These are phyloP conservation scores for Pseudomyrmex sp. DNA, from an alignment of 1,140 invertebrate genomes.

Conservation along the genomic window DNA sequence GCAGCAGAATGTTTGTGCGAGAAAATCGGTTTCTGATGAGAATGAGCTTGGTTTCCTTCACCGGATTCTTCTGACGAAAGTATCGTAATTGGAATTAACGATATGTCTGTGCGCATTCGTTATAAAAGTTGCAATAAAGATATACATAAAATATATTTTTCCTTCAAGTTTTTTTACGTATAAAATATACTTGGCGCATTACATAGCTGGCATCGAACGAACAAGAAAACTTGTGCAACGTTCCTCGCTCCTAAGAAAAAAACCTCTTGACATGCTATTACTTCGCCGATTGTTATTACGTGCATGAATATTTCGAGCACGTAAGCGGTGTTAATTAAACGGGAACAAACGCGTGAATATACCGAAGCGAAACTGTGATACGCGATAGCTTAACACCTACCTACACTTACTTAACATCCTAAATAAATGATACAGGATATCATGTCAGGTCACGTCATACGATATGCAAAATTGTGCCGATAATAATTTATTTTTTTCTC, in stretches of 20 bases:
- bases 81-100: not conserved
- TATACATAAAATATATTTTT: not conserved
- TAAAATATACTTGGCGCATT: not conserved
- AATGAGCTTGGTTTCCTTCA: not conserved
- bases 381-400: slow-evolving; percentile 31
- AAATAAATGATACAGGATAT: not conserved
- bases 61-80: slow-evolving; percentile 1
- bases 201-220: not conserved
- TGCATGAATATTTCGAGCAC: not conserved
- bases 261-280: too few species aligned
- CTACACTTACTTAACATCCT: slow-evolving; percentile 7
- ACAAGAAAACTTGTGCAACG: not conserved
- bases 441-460: not conserved
- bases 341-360: slow-evolving; percentile 23
- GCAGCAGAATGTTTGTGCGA: not conserved
- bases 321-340: slow-evolving; percentile 18
- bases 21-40: not conserved
- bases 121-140: not conserved
- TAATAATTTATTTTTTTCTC: slow-evolving; percentile 1
- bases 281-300: not conserved
- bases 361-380: slow-evolving; percentile 15
- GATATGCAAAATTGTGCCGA: not conserved
- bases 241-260: not conserved
- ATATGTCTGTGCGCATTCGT: too few species aligned
- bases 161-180: too few species aligned